Conservation (phyloP, 2,888 invertebrate genomes). For the Deroplatys truncata region DNA sequence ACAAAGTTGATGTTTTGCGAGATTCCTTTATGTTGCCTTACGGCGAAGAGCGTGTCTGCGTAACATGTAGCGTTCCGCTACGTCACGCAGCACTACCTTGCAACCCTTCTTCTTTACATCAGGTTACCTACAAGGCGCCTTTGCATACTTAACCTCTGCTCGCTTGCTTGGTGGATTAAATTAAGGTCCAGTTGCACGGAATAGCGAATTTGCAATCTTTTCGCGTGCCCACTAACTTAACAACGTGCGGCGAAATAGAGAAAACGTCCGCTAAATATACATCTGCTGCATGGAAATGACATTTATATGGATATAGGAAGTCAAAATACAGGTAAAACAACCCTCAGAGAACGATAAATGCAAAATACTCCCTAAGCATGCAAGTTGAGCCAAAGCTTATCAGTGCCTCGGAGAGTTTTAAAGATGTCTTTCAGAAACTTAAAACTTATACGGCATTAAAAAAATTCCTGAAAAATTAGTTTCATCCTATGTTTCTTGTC, state of each 20-base stretch:
- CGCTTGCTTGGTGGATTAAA: background rate
- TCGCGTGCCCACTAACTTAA: background rate
- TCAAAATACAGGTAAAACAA: background rate
- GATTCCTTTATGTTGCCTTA: too few relatives aligned
- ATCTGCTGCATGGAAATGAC: background rate
- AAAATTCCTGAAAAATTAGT: too few relatives aligned
- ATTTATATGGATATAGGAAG: background rate
- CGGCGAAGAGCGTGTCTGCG: background rate
- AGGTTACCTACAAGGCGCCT: background rate
- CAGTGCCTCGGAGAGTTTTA: too few relatives aligned
- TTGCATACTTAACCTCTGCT: background rate
- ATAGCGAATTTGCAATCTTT: background rate
- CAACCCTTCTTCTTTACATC: background rate
- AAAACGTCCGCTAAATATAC: background rate
- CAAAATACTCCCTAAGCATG: background rate
- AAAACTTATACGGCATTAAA: too few relatives aligned
- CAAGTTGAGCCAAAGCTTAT: background rate
- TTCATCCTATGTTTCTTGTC: too few relatives aligned
- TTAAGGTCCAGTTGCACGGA: background rate
- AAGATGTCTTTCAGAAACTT: too few relatives aligned
- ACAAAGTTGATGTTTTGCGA: too few relatives aligned
- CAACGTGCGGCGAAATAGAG: background rate
- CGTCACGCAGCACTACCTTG: background rate
- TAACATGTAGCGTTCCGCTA: background rate
- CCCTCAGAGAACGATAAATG: background rate